A percentile compares a stretch with the other conserved stretches of the same genome.
phyloP scores from a whole-genome alignment of 2,888 invertebrate genomes.

The Chrysodeixis includens region DNA sequence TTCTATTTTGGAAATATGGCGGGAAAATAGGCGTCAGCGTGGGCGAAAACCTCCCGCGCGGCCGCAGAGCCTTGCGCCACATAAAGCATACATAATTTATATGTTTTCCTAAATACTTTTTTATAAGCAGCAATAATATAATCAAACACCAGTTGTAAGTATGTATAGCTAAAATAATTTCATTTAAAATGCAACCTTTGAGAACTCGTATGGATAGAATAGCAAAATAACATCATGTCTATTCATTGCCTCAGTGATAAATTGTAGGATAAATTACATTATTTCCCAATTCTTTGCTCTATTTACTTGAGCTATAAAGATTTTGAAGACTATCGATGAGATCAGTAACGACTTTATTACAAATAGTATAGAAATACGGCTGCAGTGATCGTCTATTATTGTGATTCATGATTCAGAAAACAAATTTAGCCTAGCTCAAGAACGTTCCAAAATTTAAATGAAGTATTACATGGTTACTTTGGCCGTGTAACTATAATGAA shows the following conservation, averaged over 20 bases:
- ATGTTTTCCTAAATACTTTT: conserved; percentile 40
- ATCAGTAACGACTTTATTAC: conserved; percentile 36
- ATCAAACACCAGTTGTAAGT: conserved; percentile 1
- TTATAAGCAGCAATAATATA: conserved; percentile 41
- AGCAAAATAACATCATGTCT: neutral
- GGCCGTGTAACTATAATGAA: conserved; percentile 53
- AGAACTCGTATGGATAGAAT: neutral
- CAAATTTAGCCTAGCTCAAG: conserved; percentile 70
- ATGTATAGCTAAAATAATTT: neutral
- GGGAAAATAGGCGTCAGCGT: conserved; percentile 81
- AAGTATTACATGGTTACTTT: conserved; percentile 60
- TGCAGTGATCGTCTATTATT: conserved; percentile 66
- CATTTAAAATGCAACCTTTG: neutral
- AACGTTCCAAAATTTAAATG: conserved; percentile 69
- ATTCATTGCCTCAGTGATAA: no score
- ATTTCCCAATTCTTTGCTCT: no score
- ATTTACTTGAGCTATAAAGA: conserved; percentile 15
- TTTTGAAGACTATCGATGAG: conserved; percentile 27
- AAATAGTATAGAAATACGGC: conserved; percentile 58
- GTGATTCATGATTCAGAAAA: conserved; percentile 74
- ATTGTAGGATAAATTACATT: no score
- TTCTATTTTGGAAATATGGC: conserved; percentile 89
- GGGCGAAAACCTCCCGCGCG: conserved; percentile 77
- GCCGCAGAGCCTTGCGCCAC: conserved; percentile 74
- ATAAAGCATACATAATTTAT: conserved; percentile 67